A percentile compares a stretch with the other conserved stretches of the same genome.
Evolutionary conservation across 2,797 vertebrate genomes (phyloP).

Genomic region (Loriculus beryllinus): DNA sequence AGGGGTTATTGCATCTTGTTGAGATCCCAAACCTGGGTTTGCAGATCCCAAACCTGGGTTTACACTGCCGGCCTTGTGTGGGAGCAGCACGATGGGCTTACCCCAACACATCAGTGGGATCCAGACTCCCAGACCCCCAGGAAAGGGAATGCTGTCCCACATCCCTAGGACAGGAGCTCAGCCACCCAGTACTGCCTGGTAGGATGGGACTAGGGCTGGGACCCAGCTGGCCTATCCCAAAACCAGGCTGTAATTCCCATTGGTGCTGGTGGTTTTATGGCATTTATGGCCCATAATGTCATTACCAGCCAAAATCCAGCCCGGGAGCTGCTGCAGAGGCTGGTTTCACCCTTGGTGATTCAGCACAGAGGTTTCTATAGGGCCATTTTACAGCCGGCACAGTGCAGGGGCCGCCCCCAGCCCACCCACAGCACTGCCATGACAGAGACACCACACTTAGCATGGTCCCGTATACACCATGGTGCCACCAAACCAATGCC

Average conservation of each 20-base stretch:
- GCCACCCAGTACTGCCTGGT: fast-evolving
- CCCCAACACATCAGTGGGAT: fast-evolving
- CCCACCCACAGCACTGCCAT: fast-evolving
- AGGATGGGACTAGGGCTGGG: background rate
- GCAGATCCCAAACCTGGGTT: background rate
- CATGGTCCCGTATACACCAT: background rate
- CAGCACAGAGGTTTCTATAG: background rate
- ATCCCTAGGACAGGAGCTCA: background rate
- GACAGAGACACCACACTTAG: fast-evolving
- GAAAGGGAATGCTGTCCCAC: background rate
- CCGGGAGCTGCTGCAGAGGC: background rate
- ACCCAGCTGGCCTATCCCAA: background rate
- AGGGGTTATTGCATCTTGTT: background rate
- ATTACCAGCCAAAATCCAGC: background rate
- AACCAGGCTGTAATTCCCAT: background rate
- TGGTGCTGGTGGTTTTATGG: background rate
- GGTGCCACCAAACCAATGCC: fast-evolving
- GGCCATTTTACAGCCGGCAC: background rate
- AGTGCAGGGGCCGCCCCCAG: background rate
- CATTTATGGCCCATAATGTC: background rate
- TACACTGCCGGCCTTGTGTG: fast-evolving
- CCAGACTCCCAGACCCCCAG: background rate
- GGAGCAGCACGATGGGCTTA: fast-evolving
- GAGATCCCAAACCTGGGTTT: background rate
- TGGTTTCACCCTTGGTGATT: background rate